These are phyloP conservation scores for Percopsis transmontana DNA, from an alignment of 2,113 vertebrate genomes.

Conservation along the genomic window DNA sequence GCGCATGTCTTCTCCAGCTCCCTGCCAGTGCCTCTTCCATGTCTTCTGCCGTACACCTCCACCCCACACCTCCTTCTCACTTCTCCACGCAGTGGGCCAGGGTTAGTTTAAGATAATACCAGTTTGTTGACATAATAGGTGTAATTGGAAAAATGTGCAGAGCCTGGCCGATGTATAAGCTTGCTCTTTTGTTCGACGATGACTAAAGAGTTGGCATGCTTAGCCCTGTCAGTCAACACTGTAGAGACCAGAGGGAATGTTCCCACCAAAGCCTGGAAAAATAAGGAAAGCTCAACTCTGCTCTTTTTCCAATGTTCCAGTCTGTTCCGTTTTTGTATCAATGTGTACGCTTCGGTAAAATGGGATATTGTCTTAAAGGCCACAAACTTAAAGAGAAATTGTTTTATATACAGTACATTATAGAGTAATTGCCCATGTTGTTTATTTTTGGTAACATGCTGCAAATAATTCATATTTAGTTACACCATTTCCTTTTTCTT, in stretches of 20 bases:
- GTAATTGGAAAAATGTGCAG: slow-evolving; percentile 72
- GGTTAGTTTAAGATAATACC: slow-evolving; percentile 35
- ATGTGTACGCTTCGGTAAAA: slow-evolving; percentile 29
- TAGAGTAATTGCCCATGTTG: too few relatives aligned
- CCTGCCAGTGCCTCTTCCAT: too few relatives aligned
- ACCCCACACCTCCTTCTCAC: too few relatives aligned
- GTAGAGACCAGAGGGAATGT: slow-evolving; percentile 62
- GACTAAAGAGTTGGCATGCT: slow-evolving; percentile 62
- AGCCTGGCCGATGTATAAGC: slow-evolving; percentile 62
- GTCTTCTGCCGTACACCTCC: too few relatives aligned
- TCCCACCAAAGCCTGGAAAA: slow-evolving; percentile 64
- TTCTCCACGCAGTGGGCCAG: too few relatives aligned
- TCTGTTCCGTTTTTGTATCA: slow-evolving; percentile 29
- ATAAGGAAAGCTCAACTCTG: slow-evolving; percentile 47
- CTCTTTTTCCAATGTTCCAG: slow-evolving; percentile 41
- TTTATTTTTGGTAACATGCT: too few relatives aligned
- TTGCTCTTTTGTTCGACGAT: slow-evolving; percentile 69
- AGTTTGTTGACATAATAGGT: slow-evolving; percentile 65
- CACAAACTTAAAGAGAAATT: not conserved
- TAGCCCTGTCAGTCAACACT: slow-evolving; percentile 57
- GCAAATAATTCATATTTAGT: too few relatives aligned
- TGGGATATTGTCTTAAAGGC: not conserved
- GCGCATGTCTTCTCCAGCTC: too few relatives aligned
- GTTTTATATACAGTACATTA: too few relatives aligned
- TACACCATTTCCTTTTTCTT: too few relatives aligned